Evolutionary conservation across 1,140 invertebrate species (phyloP), one percentile per base, ranked within the genome.

Genomic region (Lepidurus packardi): DNA sequence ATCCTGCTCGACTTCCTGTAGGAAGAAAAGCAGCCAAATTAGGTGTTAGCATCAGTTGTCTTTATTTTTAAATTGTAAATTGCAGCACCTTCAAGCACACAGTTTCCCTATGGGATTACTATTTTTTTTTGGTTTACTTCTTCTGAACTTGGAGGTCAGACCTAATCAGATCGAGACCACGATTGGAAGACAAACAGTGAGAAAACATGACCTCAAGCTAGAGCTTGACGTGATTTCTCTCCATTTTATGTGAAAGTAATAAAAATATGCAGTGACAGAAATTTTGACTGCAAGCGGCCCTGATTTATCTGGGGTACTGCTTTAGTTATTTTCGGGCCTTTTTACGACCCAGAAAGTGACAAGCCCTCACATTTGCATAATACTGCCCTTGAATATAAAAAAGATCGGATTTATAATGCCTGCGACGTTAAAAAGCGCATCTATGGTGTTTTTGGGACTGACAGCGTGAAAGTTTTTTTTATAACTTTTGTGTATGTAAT

Each of bases 1-100:
- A 13, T 65, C 53, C 6, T 65, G 53, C 53, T 65, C 53, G 53
- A 21, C 16, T 65, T 65, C 53, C 53, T 65, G 21, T 7, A 21
- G 53, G 10, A 47, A 47, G 16, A 47, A 47, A 47, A 47, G 21
- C 16, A 16, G 13, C 7, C 1, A 8, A 65, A 65, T 65, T 21
- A 65, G 53, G 53, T 21, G 53, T 65, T 65, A 21, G 53, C 53
- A 65, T 65, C 53, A 65, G 53, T 65, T 65, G 53, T 65, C 16
- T 21, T 65, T 21, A 65, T 65, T 65, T 65, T 21, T 65, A 65
- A 65, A 7, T n/a, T 65, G 8, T 65, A 65, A 65, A n/a, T 21
- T 21, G 53, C 16, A 65, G 34, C 53, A 5, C 53, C 21, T 65
- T 65, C n/a, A 65, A 65, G 53, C 53, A 65, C 53, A 8, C 53